Conservation (phyloP, 2,113 vertebrate genomes). For the Epinephelus cyanopodus region DNA sequence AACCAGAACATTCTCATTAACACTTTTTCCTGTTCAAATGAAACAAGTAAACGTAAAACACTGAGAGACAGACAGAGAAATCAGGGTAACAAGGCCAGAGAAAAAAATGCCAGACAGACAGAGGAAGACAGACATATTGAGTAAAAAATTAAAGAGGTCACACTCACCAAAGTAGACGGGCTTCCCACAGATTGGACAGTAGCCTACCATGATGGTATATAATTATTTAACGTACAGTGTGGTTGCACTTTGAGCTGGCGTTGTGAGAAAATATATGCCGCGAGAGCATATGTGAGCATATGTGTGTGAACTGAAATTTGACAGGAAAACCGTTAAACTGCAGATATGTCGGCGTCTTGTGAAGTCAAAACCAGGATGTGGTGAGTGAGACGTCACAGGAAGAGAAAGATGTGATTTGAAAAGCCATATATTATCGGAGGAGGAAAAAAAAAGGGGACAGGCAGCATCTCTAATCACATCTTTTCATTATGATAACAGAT, state of each 20-base stretch:
- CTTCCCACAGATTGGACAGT: conserved; percentile 88
- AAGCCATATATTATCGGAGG: neutral
- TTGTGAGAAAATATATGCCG: conserved; percentile 23
- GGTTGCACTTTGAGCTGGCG: conserved; percentile 10
- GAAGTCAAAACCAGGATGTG: conserved; percentile 79
- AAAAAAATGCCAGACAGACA: conserved; percentile 10
- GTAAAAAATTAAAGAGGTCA: conserved; percentile 35
- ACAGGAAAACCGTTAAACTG: conserved; percentile 70
- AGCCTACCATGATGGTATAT: conserved; percentile 83
- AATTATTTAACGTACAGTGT: conserved; percentile 54
- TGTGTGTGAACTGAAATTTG: conserved; percentile 41
- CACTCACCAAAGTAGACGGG: conserved; percentile 90
- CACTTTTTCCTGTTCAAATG: neutral
- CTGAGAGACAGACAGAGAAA: neutral
- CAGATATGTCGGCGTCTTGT: conserved; percentile 40
- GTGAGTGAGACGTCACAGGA: conserved; percentile 68
- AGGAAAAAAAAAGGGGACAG: conserved; percentile 18
- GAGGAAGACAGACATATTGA: conserved; percentile 23
- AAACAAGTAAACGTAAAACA: neutral
- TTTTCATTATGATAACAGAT: neutral
- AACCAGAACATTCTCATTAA: no score
- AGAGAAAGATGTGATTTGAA: conserved; percentile 65
- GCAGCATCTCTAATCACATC: neutral
- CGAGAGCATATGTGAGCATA: neutral
- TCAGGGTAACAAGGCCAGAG: neutral